Conservation (phyloP, 2,113 vertebrate species). For the Phodopus roborovskii region DNA sequence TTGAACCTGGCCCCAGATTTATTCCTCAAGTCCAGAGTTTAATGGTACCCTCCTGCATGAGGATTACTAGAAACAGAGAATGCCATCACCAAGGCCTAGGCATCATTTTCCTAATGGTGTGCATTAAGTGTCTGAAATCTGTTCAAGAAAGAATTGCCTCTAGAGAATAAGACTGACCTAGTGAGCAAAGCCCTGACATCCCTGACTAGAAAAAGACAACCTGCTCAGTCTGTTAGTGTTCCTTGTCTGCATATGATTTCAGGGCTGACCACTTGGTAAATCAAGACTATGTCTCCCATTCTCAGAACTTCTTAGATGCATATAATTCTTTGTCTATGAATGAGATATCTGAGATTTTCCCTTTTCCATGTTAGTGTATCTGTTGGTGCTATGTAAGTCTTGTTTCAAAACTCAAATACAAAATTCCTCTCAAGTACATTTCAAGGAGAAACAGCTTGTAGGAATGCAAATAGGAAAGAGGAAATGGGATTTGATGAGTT, state of each 20-base stretch:
- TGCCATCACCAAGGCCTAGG: neutral
- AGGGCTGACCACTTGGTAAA: no score
- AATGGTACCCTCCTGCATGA: neutral
- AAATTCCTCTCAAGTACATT: neutral
- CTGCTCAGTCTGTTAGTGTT: neutral
- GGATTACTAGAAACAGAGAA: neutral
- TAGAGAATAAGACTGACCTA: neutral
- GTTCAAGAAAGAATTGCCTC: neutral
- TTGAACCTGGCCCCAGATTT: neutral
- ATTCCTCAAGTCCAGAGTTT: neutral
- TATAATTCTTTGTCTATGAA: neutral
- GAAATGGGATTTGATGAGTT: neutral
- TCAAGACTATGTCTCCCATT: neutral
- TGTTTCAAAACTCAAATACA: neutral
- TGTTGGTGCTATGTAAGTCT: neutral
- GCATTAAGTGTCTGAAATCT: neutral
- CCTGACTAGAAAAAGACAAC: neutral
- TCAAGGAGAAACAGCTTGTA: neutral
- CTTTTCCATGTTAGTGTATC: neutral
- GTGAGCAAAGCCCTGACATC: neutral
- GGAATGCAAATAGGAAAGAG: slow-evolving; percentile 24
- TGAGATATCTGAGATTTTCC: neutral
- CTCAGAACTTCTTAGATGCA: neutral
- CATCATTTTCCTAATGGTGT: neutral
- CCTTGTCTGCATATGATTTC: neutral